phyloP scores from a whole-genome alignment of 2,888 invertebrate species.

The Tryphoninae sp. region DNA sequence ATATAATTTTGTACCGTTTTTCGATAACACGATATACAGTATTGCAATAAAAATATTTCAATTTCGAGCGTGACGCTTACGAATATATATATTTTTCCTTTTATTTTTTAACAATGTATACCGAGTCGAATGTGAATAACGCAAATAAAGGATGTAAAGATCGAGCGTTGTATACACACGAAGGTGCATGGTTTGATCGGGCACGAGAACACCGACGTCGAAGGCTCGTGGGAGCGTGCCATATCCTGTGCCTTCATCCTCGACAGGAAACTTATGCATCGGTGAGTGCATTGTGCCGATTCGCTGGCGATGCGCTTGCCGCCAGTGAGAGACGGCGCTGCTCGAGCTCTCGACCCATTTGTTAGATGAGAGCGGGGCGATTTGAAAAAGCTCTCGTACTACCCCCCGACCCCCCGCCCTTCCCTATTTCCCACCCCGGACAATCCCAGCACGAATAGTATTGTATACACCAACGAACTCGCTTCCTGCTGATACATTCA shows the following conservation, averaged over 20 bases:
- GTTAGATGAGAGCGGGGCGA: slow-evolving; percentile 69
- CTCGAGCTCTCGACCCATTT: slow-evolving; percentile 68
- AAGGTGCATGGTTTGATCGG: neutral
- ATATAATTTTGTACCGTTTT: neutral
- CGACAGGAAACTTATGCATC: slow-evolving; percentile 69
- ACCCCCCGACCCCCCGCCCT: slow-evolving; percentile 13
- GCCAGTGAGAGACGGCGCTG: slow-evolving; percentile 50
- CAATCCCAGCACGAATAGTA: slow-evolving; percentile 24
- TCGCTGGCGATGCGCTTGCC: slow-evolving; percentile 65
- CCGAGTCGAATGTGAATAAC: slow-evolving; percentile 13
- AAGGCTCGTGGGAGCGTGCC: slow-evolving; percentile 63
- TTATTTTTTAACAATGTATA: neutral
- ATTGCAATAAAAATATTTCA: slow-evolving; percentile 24
- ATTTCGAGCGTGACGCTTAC: no score
- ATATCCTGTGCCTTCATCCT: slow-evolving; percentile 66
- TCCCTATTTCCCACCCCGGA: neutral
- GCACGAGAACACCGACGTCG: slow-evolving; percentile 33
- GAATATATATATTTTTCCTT: no score
- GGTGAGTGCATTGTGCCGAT: slow-evolving; percentile 73
- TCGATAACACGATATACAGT: neutral
- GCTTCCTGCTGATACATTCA: neutral
- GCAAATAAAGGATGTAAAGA: slow-evolving; percentile 29
- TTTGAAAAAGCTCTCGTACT: slow-evolving; percentile 62
- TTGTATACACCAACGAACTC: neutral
- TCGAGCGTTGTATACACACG: slow-evolving; percentile 12